A percentile compares a stretch with the other conserved stretches of the same genome.
Conservation (phyloP, 2,113 vertebrate species). For the Trachemys scripta region DNA sequence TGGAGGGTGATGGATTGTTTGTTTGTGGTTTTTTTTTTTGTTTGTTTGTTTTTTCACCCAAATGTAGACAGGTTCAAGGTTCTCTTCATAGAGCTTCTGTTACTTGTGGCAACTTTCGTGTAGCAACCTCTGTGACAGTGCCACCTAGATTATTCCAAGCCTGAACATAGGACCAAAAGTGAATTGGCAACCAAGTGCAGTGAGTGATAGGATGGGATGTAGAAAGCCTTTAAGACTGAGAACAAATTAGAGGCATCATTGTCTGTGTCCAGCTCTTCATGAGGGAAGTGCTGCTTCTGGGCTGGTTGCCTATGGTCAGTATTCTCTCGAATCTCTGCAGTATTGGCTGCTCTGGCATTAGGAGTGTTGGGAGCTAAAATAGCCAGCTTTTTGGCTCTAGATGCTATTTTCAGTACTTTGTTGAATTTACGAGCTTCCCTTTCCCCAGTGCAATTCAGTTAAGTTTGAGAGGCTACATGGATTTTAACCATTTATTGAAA, state of each 20-base stretch:
- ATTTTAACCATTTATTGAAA: too few species aligned
- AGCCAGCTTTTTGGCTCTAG: background rate
- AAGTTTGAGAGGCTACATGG: too few species aligned
- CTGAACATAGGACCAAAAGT: background rate
- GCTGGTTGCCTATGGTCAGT: background rate
- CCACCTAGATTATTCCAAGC: background rate
- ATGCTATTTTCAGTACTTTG: too few species aligned
- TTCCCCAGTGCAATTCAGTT: too few species aligned
- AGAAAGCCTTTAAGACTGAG: background rate
- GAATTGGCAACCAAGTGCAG: background rate
- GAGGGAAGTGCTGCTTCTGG: background rate
- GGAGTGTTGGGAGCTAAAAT: background rate
- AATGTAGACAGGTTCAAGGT: background rate
- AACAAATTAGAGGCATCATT: background rate
- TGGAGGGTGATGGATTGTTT: background rate
- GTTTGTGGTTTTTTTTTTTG: too few species aligned
- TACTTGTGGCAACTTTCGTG: background rate
- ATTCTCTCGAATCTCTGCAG: background rate
- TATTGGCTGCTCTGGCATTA: background rate
- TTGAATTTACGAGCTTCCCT: too few species aligned
- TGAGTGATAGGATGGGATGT: background rate
- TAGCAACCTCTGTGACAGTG: background rate
- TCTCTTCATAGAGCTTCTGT: background rate
- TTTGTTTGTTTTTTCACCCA: background rate
- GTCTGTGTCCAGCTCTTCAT: background rate